Conservation (phyloP, 2,888 invertebrate species). For the Stegana nigrithorax region DNA sequence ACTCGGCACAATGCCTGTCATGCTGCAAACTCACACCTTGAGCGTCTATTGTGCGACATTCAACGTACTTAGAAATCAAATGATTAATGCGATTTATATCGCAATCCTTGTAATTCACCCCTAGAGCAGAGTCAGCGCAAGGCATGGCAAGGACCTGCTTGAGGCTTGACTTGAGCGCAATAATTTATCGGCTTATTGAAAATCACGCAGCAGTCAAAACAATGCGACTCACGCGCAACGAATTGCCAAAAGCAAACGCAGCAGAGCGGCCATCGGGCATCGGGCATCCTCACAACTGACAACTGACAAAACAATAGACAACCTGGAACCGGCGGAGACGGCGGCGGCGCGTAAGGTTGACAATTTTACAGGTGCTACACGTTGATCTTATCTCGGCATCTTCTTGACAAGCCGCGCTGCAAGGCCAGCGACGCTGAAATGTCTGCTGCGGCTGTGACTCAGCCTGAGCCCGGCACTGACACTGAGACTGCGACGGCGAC, state of each 20-base stretch:
- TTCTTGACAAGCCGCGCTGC: slow-evolving; percentile 3
- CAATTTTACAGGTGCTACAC: slow-evolving; percentile 22
- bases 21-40: slow-evolving; percentile 38
- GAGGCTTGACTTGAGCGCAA: slow-evolving; percentile 1
- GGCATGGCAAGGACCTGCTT: not conserved
- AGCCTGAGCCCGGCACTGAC: no score
- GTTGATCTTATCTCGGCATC: slow-evolving; percentile 25
- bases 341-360: slow-evolving; percentile 23
- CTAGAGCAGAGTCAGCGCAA: slow-evolving; percentile 1
- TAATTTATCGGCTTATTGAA: slow-evolving; percentile 29
- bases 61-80: slow-evolving; percentile 24
- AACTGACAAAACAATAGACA: slow-evolving; percentile 42
- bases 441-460: slow-evolving; percentile 3
- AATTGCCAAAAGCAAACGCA: not conserved
- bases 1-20: slow-evolving; percentile 24
- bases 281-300: slow-evolving; percentile 50
- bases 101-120: slow-evolving; percentile 37
- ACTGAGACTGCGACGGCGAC: no score
- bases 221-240: slow-evolving; percentile 51
- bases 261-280: not conserved
- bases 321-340: slow-evolving; percentile 30
- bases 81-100: slow-evolving; percentile 57
- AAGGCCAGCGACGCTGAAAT: slow-evolving; percentile 17
- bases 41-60: slow-evolving; percentile 6
- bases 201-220: slow-evolving; percentile 46